These are phyloP conservation scores for Emberiza fucata DNA, from an alignment of 2,113 vertebrate species.

Conservation along the genomic window DNA sequence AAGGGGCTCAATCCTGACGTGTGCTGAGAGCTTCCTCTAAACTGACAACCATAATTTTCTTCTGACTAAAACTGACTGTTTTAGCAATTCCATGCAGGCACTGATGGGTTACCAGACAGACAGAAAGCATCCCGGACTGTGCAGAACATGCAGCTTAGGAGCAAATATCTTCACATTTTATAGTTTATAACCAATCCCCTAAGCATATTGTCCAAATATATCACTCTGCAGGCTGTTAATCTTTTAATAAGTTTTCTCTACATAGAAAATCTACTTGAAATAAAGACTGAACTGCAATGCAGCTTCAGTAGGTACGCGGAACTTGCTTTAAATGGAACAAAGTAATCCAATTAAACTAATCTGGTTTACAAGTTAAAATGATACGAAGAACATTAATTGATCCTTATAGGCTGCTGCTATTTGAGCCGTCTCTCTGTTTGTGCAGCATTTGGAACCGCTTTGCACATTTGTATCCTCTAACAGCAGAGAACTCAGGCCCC, in stretches of 20 bases:
- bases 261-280: constrained; percentile 32
- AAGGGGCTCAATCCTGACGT: neutral
- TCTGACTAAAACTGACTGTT: neutral
- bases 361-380: constrained; percentile 64
- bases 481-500: constrained; percentile 51
- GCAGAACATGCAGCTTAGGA: neutral
- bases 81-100: neutral
- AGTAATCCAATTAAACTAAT: constrained; percentile 68
- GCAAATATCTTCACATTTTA: constrained; percentile 4
- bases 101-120: neutral
- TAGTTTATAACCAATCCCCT: constrained; percentile 33
- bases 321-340: constrained; percentile 54
- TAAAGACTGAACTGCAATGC: constrained; percentile 23
- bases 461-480: constrained; percentile 55
- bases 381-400: constrained; percentile 58
- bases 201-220: constrained; percentile 41
- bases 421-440: constrained; percentile 53
- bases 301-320: constrained; percentile 22
- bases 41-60: neutral
- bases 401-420: constrained; percentile 39
- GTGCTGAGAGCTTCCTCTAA: neutral
- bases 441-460: constrained; percentile 67
- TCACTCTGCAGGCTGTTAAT: constrained; percentile 50
- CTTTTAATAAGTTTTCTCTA: constrained; percentile 55
- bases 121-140: neutral